Evolutionary conservation across 2,113 vertebrate genomes (phyloP).

Genomic region (Burhinus bistriatus): DNA sequence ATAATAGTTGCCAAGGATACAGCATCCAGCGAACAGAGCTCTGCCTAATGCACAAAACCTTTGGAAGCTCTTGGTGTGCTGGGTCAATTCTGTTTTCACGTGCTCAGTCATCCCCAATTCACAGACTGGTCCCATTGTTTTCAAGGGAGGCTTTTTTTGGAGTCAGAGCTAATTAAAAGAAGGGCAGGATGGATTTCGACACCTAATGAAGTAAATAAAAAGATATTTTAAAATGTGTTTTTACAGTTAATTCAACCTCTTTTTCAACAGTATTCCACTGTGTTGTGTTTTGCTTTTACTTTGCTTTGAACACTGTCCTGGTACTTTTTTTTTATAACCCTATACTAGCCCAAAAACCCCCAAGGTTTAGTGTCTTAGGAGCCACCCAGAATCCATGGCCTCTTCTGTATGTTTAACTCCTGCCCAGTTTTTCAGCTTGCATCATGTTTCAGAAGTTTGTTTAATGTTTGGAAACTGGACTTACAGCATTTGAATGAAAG

Average conservation of each 20-base stretch:
- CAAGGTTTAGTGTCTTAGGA: neutral
- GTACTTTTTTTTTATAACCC: neutral
- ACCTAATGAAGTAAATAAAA: neutral
- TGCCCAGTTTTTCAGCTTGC: neutral
- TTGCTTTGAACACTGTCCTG: neutral
- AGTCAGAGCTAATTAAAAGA: conserved; percentile 52
- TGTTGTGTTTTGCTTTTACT: neutral
- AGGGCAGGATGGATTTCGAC: neutral
- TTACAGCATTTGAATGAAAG: neutral
- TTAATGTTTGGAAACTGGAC: neutral
- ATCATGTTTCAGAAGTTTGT: neutral
- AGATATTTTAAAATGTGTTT: neutral
- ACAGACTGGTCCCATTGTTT: conserved; percentile 57
- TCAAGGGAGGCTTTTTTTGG: neutral
- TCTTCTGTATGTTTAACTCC: neutral
- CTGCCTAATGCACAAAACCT: conserved; percentile 53
- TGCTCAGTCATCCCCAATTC: conserved; percentile 22
- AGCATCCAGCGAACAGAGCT: conserved; percentile 55
- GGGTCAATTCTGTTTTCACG: conserved; percentile 62
- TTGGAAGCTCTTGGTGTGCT: conserved; percentile 26
- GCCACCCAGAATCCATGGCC: neutral
- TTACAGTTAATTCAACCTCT: neutral
- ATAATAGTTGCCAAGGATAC: conserved; percentile 69
- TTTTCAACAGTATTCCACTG: neutral
- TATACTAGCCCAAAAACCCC: neutral